These are phyloP conservation scores for Agrochola lychnidis DNA, from an alignment of 2,888 invertebrate genomes.

Conservation along the genomic window DNA sequence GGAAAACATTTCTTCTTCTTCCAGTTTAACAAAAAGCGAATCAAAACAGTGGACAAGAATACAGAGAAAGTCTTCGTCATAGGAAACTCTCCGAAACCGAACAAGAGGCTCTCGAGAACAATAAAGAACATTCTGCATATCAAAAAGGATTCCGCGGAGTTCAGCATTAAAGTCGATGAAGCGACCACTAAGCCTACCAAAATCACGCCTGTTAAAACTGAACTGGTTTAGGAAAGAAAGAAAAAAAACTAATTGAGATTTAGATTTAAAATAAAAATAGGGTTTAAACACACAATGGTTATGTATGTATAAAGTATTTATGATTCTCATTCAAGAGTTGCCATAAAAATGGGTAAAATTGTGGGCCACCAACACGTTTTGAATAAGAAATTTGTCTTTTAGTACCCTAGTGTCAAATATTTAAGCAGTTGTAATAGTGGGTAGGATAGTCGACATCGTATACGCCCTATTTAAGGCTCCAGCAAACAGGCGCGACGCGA, in stretches of 20 bases:
- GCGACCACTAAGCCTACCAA: constrained; percentile 84
- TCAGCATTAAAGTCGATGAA: constrained; percentile 83
- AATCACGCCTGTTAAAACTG: constrained; percentile 82
- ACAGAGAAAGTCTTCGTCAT: constrained; percentile 85
- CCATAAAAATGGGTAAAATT: no score
- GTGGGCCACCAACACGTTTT: neutral
- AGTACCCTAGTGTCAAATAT: no score
- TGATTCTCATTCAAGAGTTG: neutral
- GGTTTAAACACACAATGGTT: neutral
- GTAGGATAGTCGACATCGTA: no score
- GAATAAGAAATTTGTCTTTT: no score
- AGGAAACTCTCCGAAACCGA: constrained; percentile 79
- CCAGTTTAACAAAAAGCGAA: constrained; percentile 76
- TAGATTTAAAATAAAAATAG: neutral
- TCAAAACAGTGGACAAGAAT: constrained; percentile 76
- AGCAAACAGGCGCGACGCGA: no score
- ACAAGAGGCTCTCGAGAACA: constrained; percentile 78
- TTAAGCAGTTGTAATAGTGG: no score
- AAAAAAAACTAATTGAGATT: neutral
- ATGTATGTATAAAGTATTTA: no score
- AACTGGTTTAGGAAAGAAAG: constrained; percentile 65
- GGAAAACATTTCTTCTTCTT: constrained; percentile 31
- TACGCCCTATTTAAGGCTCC: no score
- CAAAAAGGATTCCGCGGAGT: constrained; percentile 82
- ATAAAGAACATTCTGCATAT: constrained; percentile 84